phyloP scores from a whole-genome alignment of 2,113 vertebrate genomes.

The Phaethornis superciliosus region DNA sequence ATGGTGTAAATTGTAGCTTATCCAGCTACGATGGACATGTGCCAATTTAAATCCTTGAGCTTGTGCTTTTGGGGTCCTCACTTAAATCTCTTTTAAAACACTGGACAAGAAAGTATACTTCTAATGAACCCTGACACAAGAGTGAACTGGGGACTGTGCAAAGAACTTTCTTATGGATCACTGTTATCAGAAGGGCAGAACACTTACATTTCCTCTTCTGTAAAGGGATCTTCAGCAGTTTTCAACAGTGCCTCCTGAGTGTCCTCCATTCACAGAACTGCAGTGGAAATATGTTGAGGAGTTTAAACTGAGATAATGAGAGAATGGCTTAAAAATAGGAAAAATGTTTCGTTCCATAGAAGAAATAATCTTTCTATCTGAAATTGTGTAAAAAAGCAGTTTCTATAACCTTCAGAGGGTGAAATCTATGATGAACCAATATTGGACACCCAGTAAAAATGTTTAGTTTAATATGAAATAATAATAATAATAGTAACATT shows the following conservation, averaged over 20 bases:
- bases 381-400: background rate
- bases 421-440: background rate
- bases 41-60: background rate
- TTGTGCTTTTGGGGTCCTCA: background rate
- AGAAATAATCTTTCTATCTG: background rate
- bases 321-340: background rate
- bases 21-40: background rate
- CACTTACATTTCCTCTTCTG: background rate
- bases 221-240: background rate
- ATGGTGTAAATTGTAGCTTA: background rate
- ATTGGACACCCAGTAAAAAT: background rate
- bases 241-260: background rate
- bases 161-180: background rate
- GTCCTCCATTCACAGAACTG: background rate
- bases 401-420: background rate
- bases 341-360: background rate
- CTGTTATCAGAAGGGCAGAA: background rate
- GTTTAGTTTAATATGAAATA: background rate
- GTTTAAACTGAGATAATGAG: background rate
- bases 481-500: background rate
- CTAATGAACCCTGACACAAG: background rate
- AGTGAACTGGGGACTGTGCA: background rate
- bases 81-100: background rate
- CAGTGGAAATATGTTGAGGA: background rate
- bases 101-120: background rate